phyloP scores from a whole-genome alignment of 1,140 invertebrate species.

The Drosophila trapezifrons region DNA sequence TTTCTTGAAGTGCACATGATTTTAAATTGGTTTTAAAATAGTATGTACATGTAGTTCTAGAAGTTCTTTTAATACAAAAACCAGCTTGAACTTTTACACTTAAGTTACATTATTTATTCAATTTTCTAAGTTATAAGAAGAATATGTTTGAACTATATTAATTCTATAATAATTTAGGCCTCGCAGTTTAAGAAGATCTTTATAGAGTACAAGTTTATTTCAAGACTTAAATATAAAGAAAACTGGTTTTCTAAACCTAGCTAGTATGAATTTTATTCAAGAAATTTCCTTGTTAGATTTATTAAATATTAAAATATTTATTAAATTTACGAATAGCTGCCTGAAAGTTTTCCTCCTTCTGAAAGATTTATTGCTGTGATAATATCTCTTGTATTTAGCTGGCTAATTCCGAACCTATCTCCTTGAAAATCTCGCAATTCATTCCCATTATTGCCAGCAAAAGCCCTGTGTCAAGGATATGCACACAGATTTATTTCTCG shows the following conservation, averaged over 20 bases:
- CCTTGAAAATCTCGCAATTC: not conserved
- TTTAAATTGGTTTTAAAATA: not conserved
- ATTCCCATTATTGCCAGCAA: not conserved
- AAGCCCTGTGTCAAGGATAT: not conserved
- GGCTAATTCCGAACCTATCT: conserved; percentile 3
- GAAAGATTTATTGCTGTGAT: not conserved
- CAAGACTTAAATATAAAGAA: too few relatives aligned
- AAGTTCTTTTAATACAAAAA: too few relatives aligned
- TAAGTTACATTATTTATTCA: too few relatives aligned
- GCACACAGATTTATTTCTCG: conserved; percentile 37
- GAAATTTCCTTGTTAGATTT: too few relatives aligned
- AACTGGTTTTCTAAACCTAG: too few relatives aligned
- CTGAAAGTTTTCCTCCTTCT: not conserved
- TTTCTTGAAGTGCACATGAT: not conserved
- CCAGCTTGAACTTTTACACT: too few relatives aligned
- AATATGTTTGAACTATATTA: too few relatives aligned
- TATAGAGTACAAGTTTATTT: not conserved
- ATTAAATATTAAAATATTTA: too few relatives aligned
- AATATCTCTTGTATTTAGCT: not conserved
- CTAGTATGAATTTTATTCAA: not conserved
- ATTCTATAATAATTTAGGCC: too few relatives aligned
- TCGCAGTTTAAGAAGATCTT: too few relatives aligned
- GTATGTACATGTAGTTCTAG: not conserved
- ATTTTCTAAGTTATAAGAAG: too few relatives aligned
- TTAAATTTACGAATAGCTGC: not conserved